These are phyloP conservation scores for Trichopoda pennipes DNA, from an alignment of 2,888 invertebrate species.

Conservation along the genomic window DNA sequence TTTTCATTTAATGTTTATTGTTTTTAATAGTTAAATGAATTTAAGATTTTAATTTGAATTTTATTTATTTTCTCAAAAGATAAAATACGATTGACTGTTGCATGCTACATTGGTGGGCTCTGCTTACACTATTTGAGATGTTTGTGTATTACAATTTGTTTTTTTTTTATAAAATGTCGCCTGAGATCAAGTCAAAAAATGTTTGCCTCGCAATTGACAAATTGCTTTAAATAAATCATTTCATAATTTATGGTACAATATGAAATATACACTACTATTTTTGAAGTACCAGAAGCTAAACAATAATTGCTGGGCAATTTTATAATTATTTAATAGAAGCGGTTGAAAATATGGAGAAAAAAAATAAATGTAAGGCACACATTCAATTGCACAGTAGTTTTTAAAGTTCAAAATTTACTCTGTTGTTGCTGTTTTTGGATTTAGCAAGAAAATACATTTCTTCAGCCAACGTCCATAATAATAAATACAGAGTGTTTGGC, in stretches of 20 bases:
- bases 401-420: background rate
- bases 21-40: background rate
- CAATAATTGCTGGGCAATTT: constrained; percentile 35
- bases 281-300: constrained; percentile 46
- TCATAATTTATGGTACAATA: constrained; percentile 58
- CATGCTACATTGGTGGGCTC: constrained; percentile 57
- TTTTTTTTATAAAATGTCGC: constrained; percentile 34
- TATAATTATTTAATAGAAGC: constrained; percentile 31
- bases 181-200: constrained; percentile 30
- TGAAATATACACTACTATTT: constrained; percentile 16
- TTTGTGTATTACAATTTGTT: background rate
- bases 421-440: background rate
- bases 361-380: background rate
- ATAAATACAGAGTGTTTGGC: too few species aligned
- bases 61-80: constrained; percentile 43
- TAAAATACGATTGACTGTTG: constrained; percentile 39
- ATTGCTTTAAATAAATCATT: constrained; percentile 63
- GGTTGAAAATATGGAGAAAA: constrained; percentile 15
- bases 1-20: constrained; percentile 13
- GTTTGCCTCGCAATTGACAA: constrained; percentile 55
- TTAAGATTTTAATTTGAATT: constrained; percentile 36
- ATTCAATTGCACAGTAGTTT: constrained; percentile 23
- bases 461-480: too few species aligned
- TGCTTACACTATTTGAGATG: constrained; percentile 14
- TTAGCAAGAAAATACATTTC: too few species aligned